Percentiles rank a stretch among this genome's conserved stretches.
Evolutionary conservation across 2,888 invertebrate genomes (phyloP).

Genomic region (Oligia latruncula): DNA sequence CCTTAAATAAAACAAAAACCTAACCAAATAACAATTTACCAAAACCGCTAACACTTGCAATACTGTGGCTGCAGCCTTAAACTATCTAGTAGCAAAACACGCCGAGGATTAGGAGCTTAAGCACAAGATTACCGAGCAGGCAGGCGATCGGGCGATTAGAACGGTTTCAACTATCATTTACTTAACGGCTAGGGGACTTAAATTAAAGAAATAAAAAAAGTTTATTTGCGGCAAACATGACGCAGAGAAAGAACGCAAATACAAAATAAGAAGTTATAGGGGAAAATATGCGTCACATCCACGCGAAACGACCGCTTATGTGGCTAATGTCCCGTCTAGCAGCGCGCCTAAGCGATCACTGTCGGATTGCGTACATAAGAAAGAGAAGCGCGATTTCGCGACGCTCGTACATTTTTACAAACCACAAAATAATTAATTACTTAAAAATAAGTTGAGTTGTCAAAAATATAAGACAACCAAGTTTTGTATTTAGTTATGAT

Average conservation of each 20-base stretch:
- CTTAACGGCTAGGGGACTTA: slow-evolving; percentile 17
- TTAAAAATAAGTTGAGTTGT: no score
- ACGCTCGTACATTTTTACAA: no score
- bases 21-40: not conserved
- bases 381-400: no score
- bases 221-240: not conserved
- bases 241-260: not conserved
- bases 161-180: slow-evolving; percentile 47
- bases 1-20: not conserved
- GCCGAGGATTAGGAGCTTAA: slow-evolving; percentile 41
- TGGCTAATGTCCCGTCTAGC: not conserved
- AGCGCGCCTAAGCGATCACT: no score
- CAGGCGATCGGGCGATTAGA: slow-evolving; percentile 58
- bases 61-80: slow-evolving; percentile 33
- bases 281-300: not conserved
- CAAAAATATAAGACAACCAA: no score
- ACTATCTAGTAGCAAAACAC: slow-evolving; percentile 41
- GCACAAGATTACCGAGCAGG: slow-evolving; percentile 41
- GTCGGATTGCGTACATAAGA: no score
- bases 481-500: no score
- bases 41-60: slow-evolving; percentile 19
- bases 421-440: no score
- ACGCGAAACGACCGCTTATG: not conserved
- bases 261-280: not conserved
- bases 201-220: not conserved